Evolutionary conservation across 2,797 vertebrate genomes (phyloP), one percentile per base, ranked within the genome.

Genomic region (Takifugu rubripes): DNA sequence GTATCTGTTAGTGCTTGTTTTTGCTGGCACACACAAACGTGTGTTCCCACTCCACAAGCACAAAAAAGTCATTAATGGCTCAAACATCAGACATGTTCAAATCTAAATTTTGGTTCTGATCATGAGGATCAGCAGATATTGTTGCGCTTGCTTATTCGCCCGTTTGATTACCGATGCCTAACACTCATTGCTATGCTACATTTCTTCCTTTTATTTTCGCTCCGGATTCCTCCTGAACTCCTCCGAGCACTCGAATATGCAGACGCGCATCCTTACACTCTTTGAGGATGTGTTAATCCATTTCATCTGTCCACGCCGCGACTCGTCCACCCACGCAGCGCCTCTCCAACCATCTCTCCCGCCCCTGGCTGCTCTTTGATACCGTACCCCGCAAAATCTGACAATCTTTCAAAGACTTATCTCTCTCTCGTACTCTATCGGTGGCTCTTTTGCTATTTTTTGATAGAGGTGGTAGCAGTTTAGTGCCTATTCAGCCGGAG

Each of bases 291-390:
- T 62, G 65, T 70, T 82, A 82, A 85, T 87, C 76, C 78, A 62
- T 81, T 86, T 86, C 82, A 84, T 90, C 83, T 84, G 82, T 86
- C 84, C 81, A 62, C 55, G 72, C 81, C 76, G 82, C 64, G 69
- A 74, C 72, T 79, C 27, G 58, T 75, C 73, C 59, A 25, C 81
- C 79, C 74, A 85, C 84, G 47, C 75, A 54, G 53, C 65, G 57
- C 75, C 77, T 80, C 68, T 84, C 65, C n/a, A 75, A 66, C 69
- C 75, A 66, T 78, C 68, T 61, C 68, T 77, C 68, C 70, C 57
- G 49, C 78, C 81, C 61, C 65, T 48, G 21, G 73, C 79, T 70
- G 59, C 63, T 82, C 83, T 84, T 83, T 86, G 78, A 84, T 84
- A 63, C 59, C 14, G 47, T 70, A 72, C 68, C 72, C 72, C 69